Evolutionary conservation across 2,888 invertebrate genomes (phyloP), one percentile per base, ranked within the genome.

Genomic region (Mimumesa dahlbomi): DNA sequence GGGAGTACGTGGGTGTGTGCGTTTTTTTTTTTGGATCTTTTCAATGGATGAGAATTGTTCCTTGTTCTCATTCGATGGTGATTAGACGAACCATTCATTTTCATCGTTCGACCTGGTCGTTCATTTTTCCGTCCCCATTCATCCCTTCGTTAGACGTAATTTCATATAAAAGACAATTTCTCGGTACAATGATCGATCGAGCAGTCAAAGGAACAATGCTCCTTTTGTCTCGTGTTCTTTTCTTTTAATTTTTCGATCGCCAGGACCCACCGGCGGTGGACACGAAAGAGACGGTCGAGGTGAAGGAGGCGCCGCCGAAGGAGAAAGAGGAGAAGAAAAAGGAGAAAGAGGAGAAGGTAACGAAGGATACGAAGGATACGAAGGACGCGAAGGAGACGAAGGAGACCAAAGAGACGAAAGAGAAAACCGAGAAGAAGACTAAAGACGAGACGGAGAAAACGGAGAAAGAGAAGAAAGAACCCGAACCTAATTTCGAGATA

Each of bases 401-500:
- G 73, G 74, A 83, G 63, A 75, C 92, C 92, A 68, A 91, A 72
- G 91, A 92, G 14, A 84, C 88, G 31, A 87, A 86, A 43, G 91
- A 91, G 70, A 90, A 91, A 65, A 76, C 84, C 77, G 82, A 85
- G 22, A 79, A 84, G 16, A 89, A 89, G 31, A 88, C 86, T 13
- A 89, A 90, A 21, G 88, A 90, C 65, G 90, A 90, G 64, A 85
- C 88, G 95, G 96, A 87, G 42, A 88, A 89, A 63, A 84, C 87
- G 9, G 88, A 89, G 49, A 90, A 90, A 71, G 91, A 91, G 62
- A 91, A 92, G 64, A 91, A 92, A 85, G 99, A 99, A 87, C 95
- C 97, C 0, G 99, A 99, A 87, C 96, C 98, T 0, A 93, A 91
- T 73, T 98, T 96, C 90, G 98, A 98, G 90, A 94, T 97, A 75